A percentile compares a stretch with the other conserved stretches of the same genome.
These are phyloP conservation scores for Coremacera marginata DNA, from an alignment of 2,888 invertebrate genomes.

Conservation along the genomic window DNA sequence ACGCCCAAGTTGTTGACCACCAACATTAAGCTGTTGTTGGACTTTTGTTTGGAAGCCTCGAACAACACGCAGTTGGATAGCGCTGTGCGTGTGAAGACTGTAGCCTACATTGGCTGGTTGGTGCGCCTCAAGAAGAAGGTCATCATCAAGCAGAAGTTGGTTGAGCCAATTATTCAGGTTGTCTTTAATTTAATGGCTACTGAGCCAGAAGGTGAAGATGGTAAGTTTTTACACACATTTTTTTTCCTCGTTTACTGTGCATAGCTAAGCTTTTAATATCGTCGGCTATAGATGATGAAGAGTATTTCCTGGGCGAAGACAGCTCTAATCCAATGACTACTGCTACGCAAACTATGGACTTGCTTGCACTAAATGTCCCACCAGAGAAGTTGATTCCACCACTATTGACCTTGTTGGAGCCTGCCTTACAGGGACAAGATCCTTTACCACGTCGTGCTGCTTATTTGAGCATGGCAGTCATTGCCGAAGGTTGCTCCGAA, in stretches of 20 bases:
- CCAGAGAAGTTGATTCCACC: conserved; percentile 82
- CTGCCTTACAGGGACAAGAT: conserved; percentile 74
- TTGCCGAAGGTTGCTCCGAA: conserved; percentile 84
- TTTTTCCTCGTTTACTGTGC: not conserved
- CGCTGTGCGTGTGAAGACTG: conserved; percentile 76
- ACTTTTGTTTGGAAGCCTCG: conserved; percentile 77
- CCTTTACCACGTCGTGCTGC: conserved; percentile 78
- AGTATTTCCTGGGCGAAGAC: conserved; percentile 76
- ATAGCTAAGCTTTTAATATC: not conserved
- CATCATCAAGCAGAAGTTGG: conserved; percentile 77
- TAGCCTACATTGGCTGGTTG: conserved; percentile 77
- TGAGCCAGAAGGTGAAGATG: conserved; percentile 74
- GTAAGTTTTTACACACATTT: conserved; percentile 68
- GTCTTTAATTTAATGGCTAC: conserved; percentile 79
- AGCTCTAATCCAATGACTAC: conserved; percentile 76
- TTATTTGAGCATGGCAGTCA: conserved; percentile 79
- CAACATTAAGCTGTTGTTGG: conserved; percentile 75
- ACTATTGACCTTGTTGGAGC: conserved; percentile 76
- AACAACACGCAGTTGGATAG: conserved; percentile 73
- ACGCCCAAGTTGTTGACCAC: conserved; percentile 69
- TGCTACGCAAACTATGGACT: conserved; percentile 81
- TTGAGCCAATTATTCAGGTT: conserved; percentile 77
- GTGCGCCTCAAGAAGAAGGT: conserved; percentile 80
- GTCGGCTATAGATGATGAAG: conserved; percentile 71
- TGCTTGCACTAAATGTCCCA: conserved; percentile 80